Percentiles rank a stretch among this genome's conserved stretches.
These are phyloP conservation scores for Metopolophium dirhodum DNA, from an alignment of 1,140 invertebrate species.

Conservation along the genomic window DNA sequence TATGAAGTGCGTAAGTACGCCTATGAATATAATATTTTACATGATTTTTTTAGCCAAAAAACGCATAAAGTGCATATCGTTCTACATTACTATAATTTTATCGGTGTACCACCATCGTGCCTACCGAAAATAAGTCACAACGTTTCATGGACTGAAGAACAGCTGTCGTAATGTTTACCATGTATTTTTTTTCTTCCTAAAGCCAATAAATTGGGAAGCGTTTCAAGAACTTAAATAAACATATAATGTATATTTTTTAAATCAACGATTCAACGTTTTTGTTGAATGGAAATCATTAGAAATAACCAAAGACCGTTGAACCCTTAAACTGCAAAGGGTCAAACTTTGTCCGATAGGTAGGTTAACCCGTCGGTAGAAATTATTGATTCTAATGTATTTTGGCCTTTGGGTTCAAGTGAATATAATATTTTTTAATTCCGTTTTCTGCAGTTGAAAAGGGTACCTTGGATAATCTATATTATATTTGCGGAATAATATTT, in stretches of 20 bases:
- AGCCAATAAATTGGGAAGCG: background rate
- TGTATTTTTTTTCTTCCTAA: background rate
- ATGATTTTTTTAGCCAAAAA: background rate
- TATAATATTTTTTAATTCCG: background rate
- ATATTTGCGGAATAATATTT: background rate
- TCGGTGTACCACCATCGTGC: background rate
- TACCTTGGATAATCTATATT: background rate
- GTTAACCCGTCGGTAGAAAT: background rate
- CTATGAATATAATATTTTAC: background rate
- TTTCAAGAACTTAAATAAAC: background rate
- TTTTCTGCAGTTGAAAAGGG: constrained; percentile 7
- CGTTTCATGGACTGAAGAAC: background rate
- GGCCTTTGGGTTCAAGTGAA: background rate
- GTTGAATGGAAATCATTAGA: background rate
- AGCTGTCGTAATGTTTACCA: background rate
- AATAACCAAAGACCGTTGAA: background rate
- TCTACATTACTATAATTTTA: background rate
- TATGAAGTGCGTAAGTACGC: background rate
- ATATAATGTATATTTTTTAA: background rate
- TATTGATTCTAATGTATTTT: constrained; percentile 30
- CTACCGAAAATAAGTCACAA: background rate
- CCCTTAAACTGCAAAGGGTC: background rate
- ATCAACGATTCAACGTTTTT: background rate
- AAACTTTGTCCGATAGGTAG: background rate
- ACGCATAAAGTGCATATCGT: background rate